Conservation (phyloP, 2,797 vertebrate genomes). For the Potorous gilbertii region DNA sequence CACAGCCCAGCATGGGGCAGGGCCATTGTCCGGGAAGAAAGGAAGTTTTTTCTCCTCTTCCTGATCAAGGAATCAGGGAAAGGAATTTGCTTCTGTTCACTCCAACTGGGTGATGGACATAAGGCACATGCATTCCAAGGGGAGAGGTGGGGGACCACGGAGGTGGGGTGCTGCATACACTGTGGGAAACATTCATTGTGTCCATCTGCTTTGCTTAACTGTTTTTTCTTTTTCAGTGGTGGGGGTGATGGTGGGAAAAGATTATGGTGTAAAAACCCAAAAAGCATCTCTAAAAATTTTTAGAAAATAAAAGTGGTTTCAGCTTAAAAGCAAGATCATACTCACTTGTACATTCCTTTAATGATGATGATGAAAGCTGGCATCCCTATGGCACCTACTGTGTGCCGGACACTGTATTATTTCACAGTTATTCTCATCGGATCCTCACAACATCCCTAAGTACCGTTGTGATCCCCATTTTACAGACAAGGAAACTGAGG, state of each 20-base stretch:
- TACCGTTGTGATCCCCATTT: background rate
- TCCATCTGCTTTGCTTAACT: background rate
- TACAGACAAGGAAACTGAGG: background rate
- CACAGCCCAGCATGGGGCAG: background rate
- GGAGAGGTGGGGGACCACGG: background rate
- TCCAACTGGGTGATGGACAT: conserved; percentile 34
- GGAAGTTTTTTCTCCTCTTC: background rate
- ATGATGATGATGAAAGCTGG: background rate
- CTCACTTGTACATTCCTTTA: background rate
- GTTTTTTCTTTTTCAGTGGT: background rate
- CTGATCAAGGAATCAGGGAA: background rate
- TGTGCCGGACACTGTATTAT: too few species aligned
- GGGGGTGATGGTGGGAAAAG: background rate
- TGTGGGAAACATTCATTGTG: background rate
- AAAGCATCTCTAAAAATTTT: background rate
- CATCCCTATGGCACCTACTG: background rate
- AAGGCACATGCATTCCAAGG: background rate
- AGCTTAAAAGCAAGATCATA: background rate
- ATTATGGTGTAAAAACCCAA: background rate
- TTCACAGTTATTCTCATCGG: background rate
- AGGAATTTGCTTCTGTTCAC: background rate
- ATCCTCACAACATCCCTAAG: background rate
- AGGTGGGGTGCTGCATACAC: background rate
- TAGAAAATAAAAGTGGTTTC: background rate
- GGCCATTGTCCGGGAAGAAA: background rate